phyloP scores from a whole-genome alignment of 2,888 invertebrate genomes.

The Pilophorus perplexus region DNA sequence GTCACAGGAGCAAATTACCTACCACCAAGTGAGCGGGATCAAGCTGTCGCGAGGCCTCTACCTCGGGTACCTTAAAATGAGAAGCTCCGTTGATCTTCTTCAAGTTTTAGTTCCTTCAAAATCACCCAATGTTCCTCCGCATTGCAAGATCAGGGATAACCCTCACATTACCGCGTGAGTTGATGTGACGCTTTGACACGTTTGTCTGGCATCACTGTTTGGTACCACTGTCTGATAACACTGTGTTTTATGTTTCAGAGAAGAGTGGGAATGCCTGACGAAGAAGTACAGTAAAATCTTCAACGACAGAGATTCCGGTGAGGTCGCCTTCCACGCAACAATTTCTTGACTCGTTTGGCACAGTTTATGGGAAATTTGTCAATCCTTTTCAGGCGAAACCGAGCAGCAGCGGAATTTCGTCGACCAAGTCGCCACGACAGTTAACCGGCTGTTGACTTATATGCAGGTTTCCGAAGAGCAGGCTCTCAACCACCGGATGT shows the following conservation, averaged over 20 bases:
- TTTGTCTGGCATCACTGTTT: too few relatives aligned
- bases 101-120: slow-evolving; percentile 89
- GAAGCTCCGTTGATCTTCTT: slow-evolving; percentile 91
- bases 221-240: too few relatives aligned
- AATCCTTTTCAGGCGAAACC: slow-evolving; percentile 50
- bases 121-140: slow-evolving; percentile 91
- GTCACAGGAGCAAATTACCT: slow-evolving; percentile 60
- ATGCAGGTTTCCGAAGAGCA: slow-evolving; percentile 75
- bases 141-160: slow-evolving; percentile 88
- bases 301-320: slow-evolving; percentile 30
- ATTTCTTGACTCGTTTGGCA: neutral
- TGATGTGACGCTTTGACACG: too few relatives aligned
- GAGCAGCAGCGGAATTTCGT: slow-evolving; percentile 80
- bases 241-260: slow-evolving; percentile 67
- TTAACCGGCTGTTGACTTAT: slow-evolving; percentile 71
- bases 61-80: slow-evolving; percentile 93
- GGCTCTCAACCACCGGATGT: slow-evolving; percentile 70
- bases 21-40: slow-evolving; percentile 77
- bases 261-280: slow-evolving; percentile 90
- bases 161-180: slow-evolving; percentile 92
- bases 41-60: slow-evolving; percentile 85
- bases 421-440: slow-evolving; percentile 70
- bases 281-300: slow-evolving; percentile 38
- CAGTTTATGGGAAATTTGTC: neutral
- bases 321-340: too few relatives aligned